Percentiles rank a stretch among this genome's conserved stretches.
Conservation (phyloP, 2,113 vertebrate species). For the Misgurnus mizolepis region DNA sequence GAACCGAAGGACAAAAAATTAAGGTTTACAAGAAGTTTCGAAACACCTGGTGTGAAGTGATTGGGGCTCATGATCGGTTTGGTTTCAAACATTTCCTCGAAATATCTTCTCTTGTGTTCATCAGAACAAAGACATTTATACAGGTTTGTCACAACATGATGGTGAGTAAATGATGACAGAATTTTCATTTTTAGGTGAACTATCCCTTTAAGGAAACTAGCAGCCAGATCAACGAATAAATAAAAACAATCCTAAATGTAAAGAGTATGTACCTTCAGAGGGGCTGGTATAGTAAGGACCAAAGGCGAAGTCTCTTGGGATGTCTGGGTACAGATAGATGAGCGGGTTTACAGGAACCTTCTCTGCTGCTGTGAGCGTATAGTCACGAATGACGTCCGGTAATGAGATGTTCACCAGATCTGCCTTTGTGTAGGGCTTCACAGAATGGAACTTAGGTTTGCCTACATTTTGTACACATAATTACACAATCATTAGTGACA, state of each 20-base stretch:
- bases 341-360: constrained; percentile 83
- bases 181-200: too few relatives aligned
- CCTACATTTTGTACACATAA: constrained; percentile 27
- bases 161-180: too few relatives aligned
- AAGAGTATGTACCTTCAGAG: constrained; percentile 72
- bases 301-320: constrained; percentile 84
- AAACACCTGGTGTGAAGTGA: too few relatives aligned
- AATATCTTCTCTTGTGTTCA: too few relatives aligned
- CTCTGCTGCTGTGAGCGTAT: constrained; percentile 80
- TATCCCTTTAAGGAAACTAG: too few relatives aligned
- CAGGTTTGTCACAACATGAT: too few relatives aligned
- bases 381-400: constrained; percentile 81
- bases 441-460: constrained; percentile 79
- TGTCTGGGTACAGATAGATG: constrained; percentile 86
- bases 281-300: constrained; percentile 82
- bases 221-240: too few relatives aligned
- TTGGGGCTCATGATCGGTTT: too few relatives aligned
- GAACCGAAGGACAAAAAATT: too few relatives aligned
- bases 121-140: too few relatives aligned
- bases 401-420: constrained; percentile 81
- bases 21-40: too few relatives aligned
- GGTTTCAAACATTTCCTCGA: too few relatives aligned
- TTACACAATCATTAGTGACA: neutral
- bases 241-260: neutral
- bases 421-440: constrained; percentile 87